phyloP scores from a whole-genome alignment of 2,113 vertebrate genomes.

The Madoqua kirkii region DNA sequence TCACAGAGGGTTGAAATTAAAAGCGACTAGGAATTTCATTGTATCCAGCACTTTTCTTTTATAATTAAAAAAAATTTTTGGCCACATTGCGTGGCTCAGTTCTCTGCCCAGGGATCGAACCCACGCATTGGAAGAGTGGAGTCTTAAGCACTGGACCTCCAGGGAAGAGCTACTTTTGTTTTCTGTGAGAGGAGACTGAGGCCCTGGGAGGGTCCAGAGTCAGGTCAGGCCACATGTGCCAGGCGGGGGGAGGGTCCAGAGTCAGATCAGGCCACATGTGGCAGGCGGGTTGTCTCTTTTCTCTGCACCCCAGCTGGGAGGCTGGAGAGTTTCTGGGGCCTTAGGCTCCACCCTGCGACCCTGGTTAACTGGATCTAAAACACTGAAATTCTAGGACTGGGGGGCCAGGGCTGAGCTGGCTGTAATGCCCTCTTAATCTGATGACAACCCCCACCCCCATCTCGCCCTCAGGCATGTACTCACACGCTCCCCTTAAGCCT shows the following conservation, averaged over 20 bases:
- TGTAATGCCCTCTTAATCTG: neutral
- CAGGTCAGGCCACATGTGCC: neutral
- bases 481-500: neutral
- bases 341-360: neutral
- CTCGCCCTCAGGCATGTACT: neutral
- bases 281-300: neutral
- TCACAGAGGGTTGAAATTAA: neutral
- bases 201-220: neutral
- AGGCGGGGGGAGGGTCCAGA: neutral
- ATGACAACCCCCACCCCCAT: neutral
- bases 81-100: neutral
- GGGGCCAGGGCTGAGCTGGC: neutral
- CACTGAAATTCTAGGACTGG: neutral
- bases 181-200: neutral
- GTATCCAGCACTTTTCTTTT: neutral
- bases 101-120: neutral
- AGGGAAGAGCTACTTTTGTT: neutral
- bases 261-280: neutral
- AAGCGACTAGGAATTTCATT: neutral
- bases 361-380: neutral
- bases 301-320: neutral
- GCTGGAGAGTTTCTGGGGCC: neutral
- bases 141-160: neutral
- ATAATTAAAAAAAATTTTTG: neutral
- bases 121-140: neutral